Evolutionary conservation across 2,113 vertebrate genomes (phyloP).

Genomic region (Oryzias melastigma): DNA sequence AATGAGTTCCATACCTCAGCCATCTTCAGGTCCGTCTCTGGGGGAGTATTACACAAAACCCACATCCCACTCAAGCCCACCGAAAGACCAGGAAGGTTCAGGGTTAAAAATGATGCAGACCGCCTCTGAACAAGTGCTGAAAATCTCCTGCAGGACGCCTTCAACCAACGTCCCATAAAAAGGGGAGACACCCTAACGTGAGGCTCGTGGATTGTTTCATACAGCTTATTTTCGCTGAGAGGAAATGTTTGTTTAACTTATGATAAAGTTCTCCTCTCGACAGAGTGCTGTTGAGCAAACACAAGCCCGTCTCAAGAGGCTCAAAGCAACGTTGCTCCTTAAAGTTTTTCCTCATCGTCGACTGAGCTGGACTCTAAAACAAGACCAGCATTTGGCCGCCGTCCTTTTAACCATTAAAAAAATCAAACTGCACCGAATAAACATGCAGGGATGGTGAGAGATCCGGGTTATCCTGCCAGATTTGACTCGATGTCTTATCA

Average conservation of each 20-base stretch:
- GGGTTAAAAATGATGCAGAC: constrained; percentile 7
- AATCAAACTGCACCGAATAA: constrained; percentile 15
- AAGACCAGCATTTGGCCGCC: constrained; percentile 58
- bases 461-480: constrained; percentile 31
- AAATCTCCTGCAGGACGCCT: constrained; percentile 35
- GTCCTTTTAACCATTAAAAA: constrained; percentile 12
- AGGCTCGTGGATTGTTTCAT: constrained; percentile 44
- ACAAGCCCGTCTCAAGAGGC: constrained; percentile 30
- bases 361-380: constrained; percentile 55
- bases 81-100: constrained; percentile 4
- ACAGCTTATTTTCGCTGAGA: constrained; percentile 40
- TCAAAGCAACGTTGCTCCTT: constrained; percentile 51
- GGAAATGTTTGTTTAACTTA: constrained; percentile 60
- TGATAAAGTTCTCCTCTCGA: constrained; percentile 50
- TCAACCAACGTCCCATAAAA: constrained; percentile 21
- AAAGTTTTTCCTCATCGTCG: constrained; percentile 65
- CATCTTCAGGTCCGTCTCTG: constrained; percentile 30
- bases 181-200: neutral
- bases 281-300: constrained; percentile 36
- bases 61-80: constrained; percentile 5
- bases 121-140: constrained; percentile 26
- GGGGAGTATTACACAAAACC: constrained; percentile 14
- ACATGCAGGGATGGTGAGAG: constrained; percentile 22
- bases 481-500: constrained; percentile 55
- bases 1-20: constrained; percentile 27